Evolutionary conservation across 2,888 invertebrate species (phyloP), one percentile per base, ranked within the genome.

Genomic region (Cephus nigrinus): DNA sequence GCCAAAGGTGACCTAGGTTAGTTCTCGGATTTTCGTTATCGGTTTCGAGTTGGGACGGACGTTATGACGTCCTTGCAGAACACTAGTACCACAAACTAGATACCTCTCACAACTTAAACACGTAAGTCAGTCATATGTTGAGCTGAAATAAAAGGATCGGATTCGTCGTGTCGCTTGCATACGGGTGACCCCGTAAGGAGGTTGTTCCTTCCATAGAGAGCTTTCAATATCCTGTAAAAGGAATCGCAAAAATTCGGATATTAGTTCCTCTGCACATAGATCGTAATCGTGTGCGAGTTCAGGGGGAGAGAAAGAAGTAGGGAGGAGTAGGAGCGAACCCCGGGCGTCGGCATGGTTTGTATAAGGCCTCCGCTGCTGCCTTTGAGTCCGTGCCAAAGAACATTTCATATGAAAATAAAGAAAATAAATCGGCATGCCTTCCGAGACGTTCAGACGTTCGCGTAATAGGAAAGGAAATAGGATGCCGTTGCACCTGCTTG

Each of bases 401-500:
- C 86, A 84, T 87, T 88, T 85, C 84, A 82, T 86, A 86, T 85
- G 86, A 86, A 86, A 88, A 86, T 87, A 86, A 85, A 86, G 83
- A 82, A 86, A 88, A 87, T 84, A 86, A 88, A 86, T 85, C 82
- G 85, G 85, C 80, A 78, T 84, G 86, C 87, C 84, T 68, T 68
- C 5, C 40, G 15, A 40, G 40, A 40, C 40, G 15, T 15, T 87
- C 88, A 88, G 88, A 89, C 86, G 86, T 89, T 89, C 85, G 82
- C 84, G 86, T 89, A 88, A 89, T 88, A 86, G 87, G 86, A 90
- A 90, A 90, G 86, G 88, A 89, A 90, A 90, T 89, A 84, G 87
- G 86, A 90, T 87, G 86, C 86, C 86, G 84, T 87, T 86, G 84
- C 84, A 84, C 81, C 82, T 83, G 83, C 79, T 83, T 84, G 84